These are phyloP conservation scores for Opisthocomus hoazin DNA, from an alignment of 2,113 vertebrate species.

Conservation along the genomic window DNA sequence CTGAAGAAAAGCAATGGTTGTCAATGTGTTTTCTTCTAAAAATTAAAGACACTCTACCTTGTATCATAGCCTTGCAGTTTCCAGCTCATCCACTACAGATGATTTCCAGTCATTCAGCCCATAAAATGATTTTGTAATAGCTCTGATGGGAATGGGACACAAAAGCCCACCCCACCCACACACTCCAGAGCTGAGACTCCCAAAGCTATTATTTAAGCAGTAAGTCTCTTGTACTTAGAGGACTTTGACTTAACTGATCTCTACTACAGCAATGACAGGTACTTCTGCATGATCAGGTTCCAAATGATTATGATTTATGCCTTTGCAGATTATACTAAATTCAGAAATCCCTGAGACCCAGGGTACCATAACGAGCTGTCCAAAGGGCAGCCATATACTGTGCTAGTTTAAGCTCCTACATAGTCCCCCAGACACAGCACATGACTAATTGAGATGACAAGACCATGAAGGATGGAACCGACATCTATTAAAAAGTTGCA, in stretches of 20 bases:
- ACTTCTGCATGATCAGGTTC: not conserved
- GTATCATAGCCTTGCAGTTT: not conserved
- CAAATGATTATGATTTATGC: not conserved
- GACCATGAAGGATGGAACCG: not conserved
- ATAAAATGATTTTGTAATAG: not conserved
- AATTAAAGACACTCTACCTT: not conserved
- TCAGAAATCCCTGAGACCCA: not conserved
- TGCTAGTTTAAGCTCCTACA: not conserved
- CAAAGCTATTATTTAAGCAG: not conserved
- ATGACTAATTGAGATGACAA: not conserved
- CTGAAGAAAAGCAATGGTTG: not conserved
- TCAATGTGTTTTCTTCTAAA: not conserved
- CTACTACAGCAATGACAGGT: not conserved
- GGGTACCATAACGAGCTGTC: not conserved
- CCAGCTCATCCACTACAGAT: not conserved
- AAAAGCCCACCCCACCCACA: not conserved
- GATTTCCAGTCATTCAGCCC: not conserved
- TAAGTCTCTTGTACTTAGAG: not conserved
- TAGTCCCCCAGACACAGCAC: not conserved
- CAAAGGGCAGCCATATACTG: not conserved
- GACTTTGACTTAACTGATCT: not conserved
- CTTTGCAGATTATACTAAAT: not conserved
- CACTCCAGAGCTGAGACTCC: not conserved
- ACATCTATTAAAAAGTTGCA: not conserved
- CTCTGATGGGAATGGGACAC: not conserved